Conservation (phyloP, 1,140 invertebrate species). For the Carposina sasakii region DNA sequence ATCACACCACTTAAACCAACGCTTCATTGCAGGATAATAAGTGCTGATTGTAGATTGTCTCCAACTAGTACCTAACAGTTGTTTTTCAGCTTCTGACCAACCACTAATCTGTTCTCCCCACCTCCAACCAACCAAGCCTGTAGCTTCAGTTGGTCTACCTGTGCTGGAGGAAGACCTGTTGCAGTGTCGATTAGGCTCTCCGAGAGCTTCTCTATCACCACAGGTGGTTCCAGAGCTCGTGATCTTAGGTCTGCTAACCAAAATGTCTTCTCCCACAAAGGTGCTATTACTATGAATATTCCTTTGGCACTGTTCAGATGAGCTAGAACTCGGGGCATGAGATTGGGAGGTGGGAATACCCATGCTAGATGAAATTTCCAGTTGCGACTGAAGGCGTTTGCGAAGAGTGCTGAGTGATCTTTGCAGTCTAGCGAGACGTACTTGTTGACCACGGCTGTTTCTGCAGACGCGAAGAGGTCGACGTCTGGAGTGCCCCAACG, state of each 20-base stretch:
- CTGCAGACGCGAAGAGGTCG: constrained; percentile 30
- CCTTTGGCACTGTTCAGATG: constrained; percentile 27
- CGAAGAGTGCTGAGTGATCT: constrained; percentile 24
- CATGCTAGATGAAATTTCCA: constrained; percentile 28
- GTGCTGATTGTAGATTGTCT: constrained; percentile 4
- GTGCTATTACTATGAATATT: constrained; percentile 4
- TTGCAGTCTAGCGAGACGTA: constrained; percentile 29
- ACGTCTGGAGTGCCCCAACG: constrained; percentile 26
- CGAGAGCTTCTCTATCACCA: constrained; percentile 9
- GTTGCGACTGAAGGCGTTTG: constrained; percentile 26
- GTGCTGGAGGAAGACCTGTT: constrained; percentile 10
- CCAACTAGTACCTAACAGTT: constrained; percentile 2
- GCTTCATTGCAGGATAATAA: neutral
- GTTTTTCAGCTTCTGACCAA: constrained; percentile 9
- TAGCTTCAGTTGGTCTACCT: constrained; percentile 15
- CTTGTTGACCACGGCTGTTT: constrained; percentile 19
- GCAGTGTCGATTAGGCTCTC: constrained; percentile 11
- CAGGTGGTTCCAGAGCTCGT: constrained; percentile 5
- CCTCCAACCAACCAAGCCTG: constrained; percentile 17
- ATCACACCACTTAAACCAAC: neutral
- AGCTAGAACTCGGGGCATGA: constrained; percentile 23
- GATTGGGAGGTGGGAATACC: constrained; percentile 27
- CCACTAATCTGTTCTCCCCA: constrained; percentile 7
- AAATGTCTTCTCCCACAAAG: constrained; percentile 10
- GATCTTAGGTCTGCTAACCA: constrained; percentile 9